These are phyloP conservation scores for Cyprinodon diabolis DNA, from an alignment of 2,797 vertebrate species.

Conservation along the genomic window DNA sequence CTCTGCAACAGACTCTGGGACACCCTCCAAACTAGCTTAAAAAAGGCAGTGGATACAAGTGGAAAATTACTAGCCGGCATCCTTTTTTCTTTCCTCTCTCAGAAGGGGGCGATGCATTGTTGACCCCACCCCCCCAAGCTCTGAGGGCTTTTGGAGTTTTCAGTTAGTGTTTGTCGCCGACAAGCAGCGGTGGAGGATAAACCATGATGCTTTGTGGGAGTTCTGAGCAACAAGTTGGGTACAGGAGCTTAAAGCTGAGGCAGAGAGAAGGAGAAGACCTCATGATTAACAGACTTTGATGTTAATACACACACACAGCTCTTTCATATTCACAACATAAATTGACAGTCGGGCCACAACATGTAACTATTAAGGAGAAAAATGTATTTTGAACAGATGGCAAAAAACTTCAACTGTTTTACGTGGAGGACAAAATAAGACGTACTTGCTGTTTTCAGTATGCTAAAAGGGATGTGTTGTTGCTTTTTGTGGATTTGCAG, in stretches of 20 bases:
- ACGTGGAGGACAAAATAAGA: constrained; percentile 71
- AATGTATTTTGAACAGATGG: constrained; percentile 85
- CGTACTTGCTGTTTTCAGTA: constrained; percentile 82
- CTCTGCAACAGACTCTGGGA: constrained; percentile 50
- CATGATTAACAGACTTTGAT: constrained; percentile 84
- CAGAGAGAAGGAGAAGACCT: constrained; percentile 66
- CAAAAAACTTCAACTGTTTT: constrained; percentile 71
- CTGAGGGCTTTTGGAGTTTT: constrained; percentile 85
- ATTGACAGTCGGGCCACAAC: constrained; percentile 76
- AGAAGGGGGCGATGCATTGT: constrained; percentile 72
- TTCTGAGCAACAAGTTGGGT: constrained; percentile 75
- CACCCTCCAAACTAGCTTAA: constrained; percentile 75
- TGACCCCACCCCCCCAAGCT: constrained; percentile 74
- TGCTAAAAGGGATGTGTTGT: constrained; percentile 93
- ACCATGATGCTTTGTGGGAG: constrained; percentile 75
- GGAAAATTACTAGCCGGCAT: constrained; percentile 84
- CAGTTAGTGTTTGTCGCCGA: constrained; percentile 80
- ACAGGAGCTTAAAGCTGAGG: constrained; percentile 81
- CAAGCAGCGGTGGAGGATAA: constrained; percentile 78
- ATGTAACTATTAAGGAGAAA: constrained; percentile 84
- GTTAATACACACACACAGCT: constrained; percentile 60
- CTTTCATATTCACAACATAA: constrained; percentile 53
- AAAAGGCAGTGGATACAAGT: constrained; percentile 77
- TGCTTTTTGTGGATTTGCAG: constrained; percentile 84
- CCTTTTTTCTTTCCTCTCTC: constrained; percentile 86